Base-by-base conservation (phyloP, 2,797 vertebrate species). In the Artibeus jamaicensis region DNA sequence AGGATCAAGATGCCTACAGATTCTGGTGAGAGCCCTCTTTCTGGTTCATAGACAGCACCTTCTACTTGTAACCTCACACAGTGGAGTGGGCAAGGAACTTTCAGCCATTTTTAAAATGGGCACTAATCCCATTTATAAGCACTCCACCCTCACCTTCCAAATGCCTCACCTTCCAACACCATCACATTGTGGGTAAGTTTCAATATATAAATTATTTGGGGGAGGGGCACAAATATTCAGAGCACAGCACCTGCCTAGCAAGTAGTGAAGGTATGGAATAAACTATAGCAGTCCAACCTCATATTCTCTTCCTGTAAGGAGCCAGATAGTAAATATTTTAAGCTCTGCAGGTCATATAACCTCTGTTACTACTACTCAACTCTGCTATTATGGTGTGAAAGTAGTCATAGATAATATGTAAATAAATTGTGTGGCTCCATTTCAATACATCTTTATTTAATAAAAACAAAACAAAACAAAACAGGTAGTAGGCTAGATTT, bases 371-470 rank as follows among this genome's bases (percentile, higher is more conserved):
- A 22, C 11, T 79, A 11, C 79, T 84, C 34, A 84, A 26, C 19
- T 84, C 55, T 83, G 14, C 5, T 70, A 4, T 42, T 5, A 55
- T 29, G 59, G 18, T 81, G 24, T 74, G 34, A 29, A 65, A n/a
- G 14, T 14, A 65, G 62, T n/a, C 14, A n/a, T 78, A 82, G 62
- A 24, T 93, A 46, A 83, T 71, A 73, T 67, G 42, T 26, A 87
- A 90, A 77, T 55, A 19, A 95, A 86, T 78, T 73, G 11, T 12
- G 15, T 67, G 34, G 26, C 19, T 82, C 3, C 74, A 11, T 94
- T 91, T 26, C 29, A 53, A 65, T 92, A 88, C 93, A 85, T 9
- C 15, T 92, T 92, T 94, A 91, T 71, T 81, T 86, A 74, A 76
- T 18, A 16, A 93, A 67, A 81, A 59, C 57, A 57, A 57, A n/a